Evolutionary conservation across 2,113 vertebrate species (phyloP).

Genomic region (Apistogramma diplotaenia): DNA sequence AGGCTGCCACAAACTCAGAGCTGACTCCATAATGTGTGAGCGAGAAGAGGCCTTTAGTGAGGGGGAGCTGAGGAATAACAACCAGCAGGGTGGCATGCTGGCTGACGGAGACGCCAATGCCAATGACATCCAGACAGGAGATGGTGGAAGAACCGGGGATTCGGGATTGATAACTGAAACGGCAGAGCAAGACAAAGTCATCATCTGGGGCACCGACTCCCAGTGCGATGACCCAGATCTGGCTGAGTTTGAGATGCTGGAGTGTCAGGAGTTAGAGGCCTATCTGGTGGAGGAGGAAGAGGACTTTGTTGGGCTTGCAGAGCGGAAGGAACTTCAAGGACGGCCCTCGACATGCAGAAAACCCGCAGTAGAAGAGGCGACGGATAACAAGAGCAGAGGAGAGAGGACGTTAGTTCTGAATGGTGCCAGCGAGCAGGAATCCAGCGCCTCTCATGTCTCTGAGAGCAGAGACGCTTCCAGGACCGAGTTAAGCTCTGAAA

Average conservation of each 20-base stretch:
- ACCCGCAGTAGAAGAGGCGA: neutral
- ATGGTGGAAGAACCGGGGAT: conserved; percentile 33
- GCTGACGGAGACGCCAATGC: conserved; percentile 72
- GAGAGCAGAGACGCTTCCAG: conserved; percentile 38
- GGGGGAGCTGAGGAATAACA: conserved; percentile 71
- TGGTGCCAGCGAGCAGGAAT: conserved; percentile 20
- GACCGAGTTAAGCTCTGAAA: conserved; percentile 72
- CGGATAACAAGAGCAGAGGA: neutral
- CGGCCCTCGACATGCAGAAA: neutral
- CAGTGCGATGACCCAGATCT: conserved; percentile 78
- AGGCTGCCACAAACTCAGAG: conserved; percentile 34
- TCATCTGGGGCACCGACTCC: conserved; percentile 75
- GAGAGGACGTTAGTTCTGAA: neutral
- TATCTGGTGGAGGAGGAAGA: conserved; percentile 68
- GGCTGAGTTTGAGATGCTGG: conserved; percentile 81
- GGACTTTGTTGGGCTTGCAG: conserved; percentile 55
- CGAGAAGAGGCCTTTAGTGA: conserved; percentile 37
- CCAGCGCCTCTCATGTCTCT: conserved; percentile 8
- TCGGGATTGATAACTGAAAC: conserved; percentile 32
- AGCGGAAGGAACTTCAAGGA: neutral
- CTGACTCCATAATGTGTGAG: conserved; percentile 69
- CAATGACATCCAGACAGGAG: conserved; percentile 65
- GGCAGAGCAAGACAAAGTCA: conserved; percentile 64
- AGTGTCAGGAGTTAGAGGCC: conserved; percentile 78
- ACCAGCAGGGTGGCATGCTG: conserved; percentile 46